A percentile compares a stretch with the other conserved stretches of the same genome.
These are phyloP conservation scores for Cantharis rustica DNA, from an alignment of 2,888 invertebrate genomes.

Conservation along the genomic window DNA sequence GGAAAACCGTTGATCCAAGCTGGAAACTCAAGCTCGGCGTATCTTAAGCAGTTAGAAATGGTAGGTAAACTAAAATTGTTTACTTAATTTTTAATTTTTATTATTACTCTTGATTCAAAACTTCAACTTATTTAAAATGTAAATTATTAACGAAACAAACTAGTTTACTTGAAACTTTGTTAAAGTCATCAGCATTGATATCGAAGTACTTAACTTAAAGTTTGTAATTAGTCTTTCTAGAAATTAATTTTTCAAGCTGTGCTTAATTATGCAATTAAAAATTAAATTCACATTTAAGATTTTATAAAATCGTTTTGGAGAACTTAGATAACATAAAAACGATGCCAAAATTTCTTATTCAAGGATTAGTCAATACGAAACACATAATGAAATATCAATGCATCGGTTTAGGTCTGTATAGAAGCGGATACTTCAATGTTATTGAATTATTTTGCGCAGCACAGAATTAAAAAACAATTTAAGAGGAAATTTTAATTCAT, in stretches of 20 bases:
- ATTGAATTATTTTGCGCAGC: neutral
- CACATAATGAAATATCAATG: neutral
- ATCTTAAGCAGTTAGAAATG: slow-evolving; percentile 87
- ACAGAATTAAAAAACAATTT: neutral
- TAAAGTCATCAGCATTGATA: neutral
- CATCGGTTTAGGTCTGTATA: neutral
- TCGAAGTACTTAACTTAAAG: neutral
- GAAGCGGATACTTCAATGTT: neutral
- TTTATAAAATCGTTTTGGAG: neutral
- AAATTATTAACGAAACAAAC: neutral
- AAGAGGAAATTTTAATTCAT: neutral
- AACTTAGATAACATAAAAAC: neutral
- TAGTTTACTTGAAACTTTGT: neutral
- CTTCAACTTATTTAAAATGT: neutral
- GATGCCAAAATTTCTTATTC: neutral
- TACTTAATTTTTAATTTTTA: neutral
- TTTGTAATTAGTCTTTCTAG: neutral
- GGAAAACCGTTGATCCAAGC: slow-evolving; percentile 90
- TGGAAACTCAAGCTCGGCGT: slow-evolving; percentile 85
- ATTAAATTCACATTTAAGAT: neutral
- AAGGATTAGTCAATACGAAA: neutral
- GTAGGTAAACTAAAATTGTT: slow-evolving; percentile 63
- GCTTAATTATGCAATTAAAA: neutral
- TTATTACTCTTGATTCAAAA: neutral
- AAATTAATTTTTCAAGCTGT: neutral